Base-by-base conservation (phyloP, 2,888 invertebrate species). In the Lypha dubia region DNA sequence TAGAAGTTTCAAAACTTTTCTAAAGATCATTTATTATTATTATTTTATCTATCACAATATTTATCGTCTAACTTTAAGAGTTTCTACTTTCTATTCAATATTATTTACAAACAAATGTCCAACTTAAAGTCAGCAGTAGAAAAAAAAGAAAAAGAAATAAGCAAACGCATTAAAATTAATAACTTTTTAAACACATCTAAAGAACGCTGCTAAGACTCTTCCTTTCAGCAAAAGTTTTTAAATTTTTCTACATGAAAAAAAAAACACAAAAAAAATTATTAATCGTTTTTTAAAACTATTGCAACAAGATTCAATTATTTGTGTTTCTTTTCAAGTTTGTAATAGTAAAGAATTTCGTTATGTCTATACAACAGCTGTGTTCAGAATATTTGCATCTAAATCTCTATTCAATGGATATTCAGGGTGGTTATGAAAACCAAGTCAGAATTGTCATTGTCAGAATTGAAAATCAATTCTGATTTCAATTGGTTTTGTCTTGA, bases 141-240 rank as follows among this genome's bases (percentile, higher is more conserved):
- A 53, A 3, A 41, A 41, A 63, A 58, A 60, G 60, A 67, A 38
- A 38, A 65, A 58, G n/a, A n/a, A n/a, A n/a, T n/a, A n/a, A n/a
- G n/a, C n/a, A 67, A 67, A 68, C 35, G 35, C 62, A 41, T 68
- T 41, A 74, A 74, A 62, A 80, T 80, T 80, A 80, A 80, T 80
- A 74, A 80, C 74, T 68, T 80, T 60, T 80, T 80, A 74, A 80
- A 44, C 20, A 68, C 80, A 74, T 68, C 60, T 41, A 8, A 32
- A 68, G 51, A 60, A 44, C 60, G 44, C 35, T 62, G 49, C 51
- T 13, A n/a, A 35, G 28, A 53, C n/a, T n/a, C 17, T 65, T 60
- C 20, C 60, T 68, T 22, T 8, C 62, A 68, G 74, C 80, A 1
- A 58, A 38, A 22, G 46, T 58, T 38, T 22, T 22, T 9, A 51